Conservation (phyloP, 2,888 invertebrate genomes). For the Chloroclystis v-ata region DNA sequence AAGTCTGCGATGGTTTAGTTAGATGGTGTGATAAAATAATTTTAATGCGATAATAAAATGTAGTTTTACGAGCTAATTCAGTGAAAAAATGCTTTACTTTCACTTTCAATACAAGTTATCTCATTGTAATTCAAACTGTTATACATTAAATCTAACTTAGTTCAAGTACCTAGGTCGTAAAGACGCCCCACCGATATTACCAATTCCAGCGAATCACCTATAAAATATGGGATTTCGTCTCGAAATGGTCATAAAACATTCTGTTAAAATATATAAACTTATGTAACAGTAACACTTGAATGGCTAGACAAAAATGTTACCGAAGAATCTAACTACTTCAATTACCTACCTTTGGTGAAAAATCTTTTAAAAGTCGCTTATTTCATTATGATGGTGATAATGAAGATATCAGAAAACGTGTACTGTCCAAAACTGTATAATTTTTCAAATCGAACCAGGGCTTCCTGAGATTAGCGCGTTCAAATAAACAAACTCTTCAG, state of each 20-base stretch:
- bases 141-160: constrained; percentile 39
- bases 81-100: neutral
- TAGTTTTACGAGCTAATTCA: neutral
- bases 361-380: too few species aligned
- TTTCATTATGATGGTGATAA: too few species aligned
- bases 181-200: constrained; percentile 41
- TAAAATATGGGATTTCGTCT: constrained; percentile 60
- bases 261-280: constrained; percentile 41
- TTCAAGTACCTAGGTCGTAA: constrained; percentile 42
- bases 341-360: too few species aligned
- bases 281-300: constrained; percentile 50
- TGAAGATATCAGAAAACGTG: too few species aligned
- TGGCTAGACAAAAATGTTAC: constrained; percentile 45
- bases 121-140: constrained; percentile 25
- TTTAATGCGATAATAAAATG: neutral
- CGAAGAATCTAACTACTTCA: constrained; percentile 25
- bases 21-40: too few species aligned
- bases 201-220: constrained; percentile 51
- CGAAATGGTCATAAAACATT: constrained; percentile 54
- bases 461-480: too few species aligned
- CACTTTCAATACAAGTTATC: constrained; percentile 6
- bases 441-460: too few species aligned
- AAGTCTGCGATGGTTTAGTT: too few species aligned
- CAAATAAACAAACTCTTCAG: too few species aligned
- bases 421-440: too few species aligned